Percentiles rank a stretch among this genome's conserved stretches.
These are phyloP conservation scores for Harpalus rufipes DNA, from an alignment of 2,888 invertebrate genomes.

Conservation along the genomic window DNA sequence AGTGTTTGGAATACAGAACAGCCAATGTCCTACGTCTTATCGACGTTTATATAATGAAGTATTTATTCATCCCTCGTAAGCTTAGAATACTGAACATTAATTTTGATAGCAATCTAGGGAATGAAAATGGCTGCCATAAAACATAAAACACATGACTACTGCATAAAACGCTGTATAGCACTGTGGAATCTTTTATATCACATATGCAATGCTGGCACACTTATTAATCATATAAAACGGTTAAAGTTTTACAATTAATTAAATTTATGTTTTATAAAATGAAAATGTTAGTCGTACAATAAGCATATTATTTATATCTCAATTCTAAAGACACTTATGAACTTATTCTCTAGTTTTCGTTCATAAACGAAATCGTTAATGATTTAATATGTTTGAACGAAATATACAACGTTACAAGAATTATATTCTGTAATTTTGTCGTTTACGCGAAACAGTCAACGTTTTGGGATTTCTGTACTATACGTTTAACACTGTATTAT, in stretches of 20 bases:
- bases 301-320: too few relatives aligned
- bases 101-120: constrained; percentile 8
- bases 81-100: constrained; percentile 20
- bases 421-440: too few relatives aligned
- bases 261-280: background rate
- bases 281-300: background rate
- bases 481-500: too few relatives aligned
- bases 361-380: too few relatives aligned
- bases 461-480: too few relatives aligned
- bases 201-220: too few relatives aligned
- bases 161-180: background rate
- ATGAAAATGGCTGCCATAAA: constrained; percentile 25
- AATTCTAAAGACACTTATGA: background rate
- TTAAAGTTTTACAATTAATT: background rate
- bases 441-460: too few relatives aligned
- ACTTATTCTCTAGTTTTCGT: too few relatives aligned
- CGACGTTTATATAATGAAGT: constrained; percentile 35
- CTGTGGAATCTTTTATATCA: too few relatives aligned
- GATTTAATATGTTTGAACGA: too few relatives aligned
- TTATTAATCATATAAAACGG: background rate
- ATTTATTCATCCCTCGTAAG: background rate
- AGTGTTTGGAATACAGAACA: constrained; percentile 16
- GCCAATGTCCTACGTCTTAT: constrained; percentile 17
- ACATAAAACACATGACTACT: constrained; percentile 29
- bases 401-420: too few relatives aligned